Evolutionary conservation across 2,888 invertebrate species (phyloP).

Genomic region (Thymelicus acteon): DNA sequence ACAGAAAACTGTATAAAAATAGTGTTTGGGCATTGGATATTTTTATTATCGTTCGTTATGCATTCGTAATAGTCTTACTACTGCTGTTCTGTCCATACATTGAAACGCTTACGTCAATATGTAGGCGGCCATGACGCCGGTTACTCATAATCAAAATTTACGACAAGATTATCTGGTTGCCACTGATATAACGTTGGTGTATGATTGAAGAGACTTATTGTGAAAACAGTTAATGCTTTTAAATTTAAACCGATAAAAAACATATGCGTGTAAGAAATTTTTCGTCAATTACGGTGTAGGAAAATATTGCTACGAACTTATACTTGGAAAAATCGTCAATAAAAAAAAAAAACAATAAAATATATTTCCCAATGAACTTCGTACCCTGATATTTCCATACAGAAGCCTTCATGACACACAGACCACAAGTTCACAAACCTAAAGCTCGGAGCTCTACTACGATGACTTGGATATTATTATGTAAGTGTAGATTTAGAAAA

Average conservation of each 20-base stretch:
- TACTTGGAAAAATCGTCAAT: too few species aligned
- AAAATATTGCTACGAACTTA: too few species aligned
- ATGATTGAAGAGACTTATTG: background rate
- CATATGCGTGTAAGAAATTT: too few species aligned
- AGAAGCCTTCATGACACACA: too few species aligned
- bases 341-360: too few species aligned
- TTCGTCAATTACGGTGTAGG: too few species aligned
- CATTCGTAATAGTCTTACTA: background rate
- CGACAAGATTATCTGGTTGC: slow-evolving; percentile 48
- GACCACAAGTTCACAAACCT: background rate
- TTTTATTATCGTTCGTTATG: background rate
- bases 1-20: background rate
- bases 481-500: too few species aligned
- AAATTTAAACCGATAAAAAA: too few species aligned
- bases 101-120: slow-evolving; percentile 50
- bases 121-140: slow-evolving; percentile 53
- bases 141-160: slow-evolving; percentile 56
- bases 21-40: too few species aligned
- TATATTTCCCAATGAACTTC: too few species aligned
- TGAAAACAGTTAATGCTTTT: background rate
- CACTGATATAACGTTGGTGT: slow-evolving; percentile 1
- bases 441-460: background rate
- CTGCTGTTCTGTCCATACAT: background rate
- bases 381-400: too few species aligned
- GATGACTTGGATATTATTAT: too few species aligned